Evolutionary conservation across 92 coral and sea anemone species (phyloP).

Genomic region (Zoanthus solanderi): DNA sequence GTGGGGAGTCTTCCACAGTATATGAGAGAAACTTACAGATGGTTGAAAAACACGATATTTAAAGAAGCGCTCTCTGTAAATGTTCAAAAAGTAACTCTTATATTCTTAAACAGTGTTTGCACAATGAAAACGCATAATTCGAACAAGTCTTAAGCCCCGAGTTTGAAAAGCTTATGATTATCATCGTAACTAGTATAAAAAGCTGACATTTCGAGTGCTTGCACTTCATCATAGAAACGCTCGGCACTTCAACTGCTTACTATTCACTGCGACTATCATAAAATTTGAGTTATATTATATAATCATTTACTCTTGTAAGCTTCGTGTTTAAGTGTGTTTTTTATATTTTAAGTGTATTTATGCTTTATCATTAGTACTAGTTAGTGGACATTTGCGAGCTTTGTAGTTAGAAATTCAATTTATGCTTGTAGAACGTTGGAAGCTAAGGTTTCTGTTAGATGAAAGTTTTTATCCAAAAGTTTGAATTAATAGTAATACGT

Average conservation of each 20-base stretch:
- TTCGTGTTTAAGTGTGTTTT: background rate
- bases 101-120: no score
- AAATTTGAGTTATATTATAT: no score
- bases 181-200: no score
- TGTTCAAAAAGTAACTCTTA: background rate
- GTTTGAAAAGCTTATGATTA: no score
- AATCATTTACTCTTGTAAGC: background rate
- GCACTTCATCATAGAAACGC: no score
- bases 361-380: background rate
- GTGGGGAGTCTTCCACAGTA: background rate
- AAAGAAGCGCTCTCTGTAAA: background rate
- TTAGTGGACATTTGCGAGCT: background rate
- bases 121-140: no score
- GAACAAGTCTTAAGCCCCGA: no score
- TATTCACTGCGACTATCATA: no score
- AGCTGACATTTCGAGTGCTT: no score
- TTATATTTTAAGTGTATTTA: background rate
- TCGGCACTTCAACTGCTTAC: no score
- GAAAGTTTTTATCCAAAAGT: background rate
- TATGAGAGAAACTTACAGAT: background rate
- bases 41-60: background rate
- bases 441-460: background rate
- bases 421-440: background rate
- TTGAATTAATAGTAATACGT: background rate
- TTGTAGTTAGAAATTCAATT: background rate